A percentile compares a stretch with the other conserved stretches of the same genome.
These are phyloP conservation scores for Apantesis nais DNA, from an alignment of 2,888 invertebrate species.

Conservation along the genomic window DNA sequence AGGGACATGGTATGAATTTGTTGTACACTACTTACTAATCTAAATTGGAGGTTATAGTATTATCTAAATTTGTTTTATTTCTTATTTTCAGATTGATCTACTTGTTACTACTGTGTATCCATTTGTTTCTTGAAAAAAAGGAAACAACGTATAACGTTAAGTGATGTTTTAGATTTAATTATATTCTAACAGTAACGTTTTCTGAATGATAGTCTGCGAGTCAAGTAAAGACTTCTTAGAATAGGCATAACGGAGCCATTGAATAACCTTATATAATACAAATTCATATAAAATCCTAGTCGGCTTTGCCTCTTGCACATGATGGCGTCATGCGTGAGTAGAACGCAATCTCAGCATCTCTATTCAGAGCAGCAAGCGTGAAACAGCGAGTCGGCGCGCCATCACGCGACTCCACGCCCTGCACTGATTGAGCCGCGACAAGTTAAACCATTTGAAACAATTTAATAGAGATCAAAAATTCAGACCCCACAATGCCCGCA, in stretches of 20 bases:
- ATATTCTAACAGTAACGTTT: no score
- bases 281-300: background rate
- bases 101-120: no score
- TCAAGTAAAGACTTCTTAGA: background rate
- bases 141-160: no score
- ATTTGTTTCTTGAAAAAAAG: no score
- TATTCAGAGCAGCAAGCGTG: conserved; percentile 71
- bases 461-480: conserved; percentile 86
- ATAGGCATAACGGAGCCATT: background rate
- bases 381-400: conserved; percentile 53
- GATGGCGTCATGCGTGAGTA: conserved; percentile 44
- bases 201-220: background rate
- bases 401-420: conserved; percentile 45
- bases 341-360: conserved; percentile 57
- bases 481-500: conserved; percentile 79
- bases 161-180: no score
- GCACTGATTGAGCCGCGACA: conserved; percentile 85
- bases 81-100: no score
- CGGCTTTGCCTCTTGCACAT: background rate
- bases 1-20: no score
- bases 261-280: background rate
- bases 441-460: conserved; percentile 86
- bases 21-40: no score
- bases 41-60: no score
- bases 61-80: no score